A percentile compares a stretch with the other conserved stretches of the same genome.
These are phyloP conservation scores for Ammodytes dubius DNA, from an alignment of 2,113 vertebrate species.

Conservation along the genomic window DNA sequence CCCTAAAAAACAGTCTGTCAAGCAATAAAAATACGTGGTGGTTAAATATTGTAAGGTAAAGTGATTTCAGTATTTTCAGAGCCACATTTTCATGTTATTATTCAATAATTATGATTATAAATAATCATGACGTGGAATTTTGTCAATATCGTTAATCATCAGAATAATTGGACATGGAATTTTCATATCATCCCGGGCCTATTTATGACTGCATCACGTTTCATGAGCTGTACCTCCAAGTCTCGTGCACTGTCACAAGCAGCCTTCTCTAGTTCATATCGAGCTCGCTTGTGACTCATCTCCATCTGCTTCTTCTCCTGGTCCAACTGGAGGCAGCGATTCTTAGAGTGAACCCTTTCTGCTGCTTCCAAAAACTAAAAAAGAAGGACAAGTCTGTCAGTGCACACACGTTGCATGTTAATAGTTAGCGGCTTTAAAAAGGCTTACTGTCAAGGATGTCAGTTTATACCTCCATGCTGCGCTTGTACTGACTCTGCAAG, in stretches of 20 bases:
- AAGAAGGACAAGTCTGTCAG: background rate
- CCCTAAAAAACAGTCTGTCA: no score
- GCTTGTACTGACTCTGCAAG: constrained; percentile 90
- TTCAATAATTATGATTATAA: no score
- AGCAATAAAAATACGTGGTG: no score
- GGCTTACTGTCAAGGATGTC: background rate
- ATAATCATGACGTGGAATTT: no score
- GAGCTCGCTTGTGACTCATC: constrained; percentile 94
- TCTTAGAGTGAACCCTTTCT: constrained; percentile 89
- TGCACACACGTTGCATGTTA: background rate
- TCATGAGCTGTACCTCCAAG: constrained; percentile 86
- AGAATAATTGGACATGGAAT: no score
- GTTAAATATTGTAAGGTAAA: no score
- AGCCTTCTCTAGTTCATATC: constrained; percentile 93
- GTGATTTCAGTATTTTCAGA: no score
- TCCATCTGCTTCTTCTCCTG: constrained; percentile 98
- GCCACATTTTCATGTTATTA: no score
- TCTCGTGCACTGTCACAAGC: constrained; percentile 89
- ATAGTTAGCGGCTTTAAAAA: background rate
- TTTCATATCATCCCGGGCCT: no score
- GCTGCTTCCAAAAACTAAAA: constrained; percentile 91
- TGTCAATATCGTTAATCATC: no score
- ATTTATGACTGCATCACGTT: background rate
- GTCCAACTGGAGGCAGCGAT: constrained; percentile 90
- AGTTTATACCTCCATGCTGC: constrained; percentile 89